Percentiles rank a stretch among this genome's conserved stretches.
These are phyloP conservation scores for Cyaniris semiargus DNA, from an alignment of 2,888 invertebrate species.

Conservation along the genomic window DNA sequence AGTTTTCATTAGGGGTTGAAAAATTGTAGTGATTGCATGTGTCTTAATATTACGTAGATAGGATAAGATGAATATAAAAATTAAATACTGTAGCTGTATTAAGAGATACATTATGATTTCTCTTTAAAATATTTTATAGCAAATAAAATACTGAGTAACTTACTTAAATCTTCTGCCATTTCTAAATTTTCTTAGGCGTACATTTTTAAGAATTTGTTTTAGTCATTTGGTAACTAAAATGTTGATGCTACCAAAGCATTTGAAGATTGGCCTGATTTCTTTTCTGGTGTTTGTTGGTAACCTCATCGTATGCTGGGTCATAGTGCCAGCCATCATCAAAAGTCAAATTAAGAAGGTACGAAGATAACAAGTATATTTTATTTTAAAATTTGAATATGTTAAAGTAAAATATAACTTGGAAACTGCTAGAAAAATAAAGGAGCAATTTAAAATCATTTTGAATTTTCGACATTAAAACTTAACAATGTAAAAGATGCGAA, in stretches of 20 bases:
- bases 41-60: background rate
- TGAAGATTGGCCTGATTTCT: conserved; percentile 81
- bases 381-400: background rate
- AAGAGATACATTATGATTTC: too few species aligned
- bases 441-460: too few species aligned
- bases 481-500: too few species aligned
- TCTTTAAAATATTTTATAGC: background rate
- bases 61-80: background rate
- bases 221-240: conserved; percentile 32
- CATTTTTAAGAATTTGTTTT: background rate
- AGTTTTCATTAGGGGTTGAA: background rate
- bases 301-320: conserved; percentile 84
- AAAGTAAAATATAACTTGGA: too few species aligned
- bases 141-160: too few species aligned
- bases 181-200: background rate
- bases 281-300: conserved; percentile 80
- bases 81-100: background rate
- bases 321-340: conserved; percentile 85
- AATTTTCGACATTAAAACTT: too few species aligned
- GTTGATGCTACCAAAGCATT: conserved; percentile 60
- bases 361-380: conserved; percentile 10
- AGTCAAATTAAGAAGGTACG: conserved; percentile 84
- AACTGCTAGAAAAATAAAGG: too few species aligned
- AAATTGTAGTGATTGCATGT: background rate
- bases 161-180: background rate